Conservation (phyloP, 2,797 vertebrate genomes). For the Mycteria americana region DNA sequence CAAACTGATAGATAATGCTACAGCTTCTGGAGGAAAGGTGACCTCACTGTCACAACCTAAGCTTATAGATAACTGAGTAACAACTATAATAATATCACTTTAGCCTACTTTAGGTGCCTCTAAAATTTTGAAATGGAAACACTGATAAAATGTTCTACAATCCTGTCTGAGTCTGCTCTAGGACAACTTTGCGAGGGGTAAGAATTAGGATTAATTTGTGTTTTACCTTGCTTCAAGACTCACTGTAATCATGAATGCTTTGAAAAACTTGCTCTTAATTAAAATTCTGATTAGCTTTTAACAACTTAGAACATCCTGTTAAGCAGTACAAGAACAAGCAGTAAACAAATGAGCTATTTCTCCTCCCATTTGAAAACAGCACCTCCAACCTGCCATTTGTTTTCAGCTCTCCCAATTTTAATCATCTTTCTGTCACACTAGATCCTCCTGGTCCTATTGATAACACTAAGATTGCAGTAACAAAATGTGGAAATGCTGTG, state of each 20-base stretch:
- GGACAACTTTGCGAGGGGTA: background rate
- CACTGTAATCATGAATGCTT: background rate
- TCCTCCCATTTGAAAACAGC: background rate
- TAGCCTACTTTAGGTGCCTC: background rate
- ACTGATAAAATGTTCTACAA: background rate
- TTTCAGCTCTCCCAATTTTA: background rate
- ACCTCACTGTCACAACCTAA: background rate
- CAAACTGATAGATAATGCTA: background rate
- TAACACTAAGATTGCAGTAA: constrained; percentile 92
- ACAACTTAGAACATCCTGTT: background rate
- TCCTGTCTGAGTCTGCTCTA: background rate
- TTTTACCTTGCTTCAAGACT: background rate
- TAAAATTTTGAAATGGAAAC: background rate
- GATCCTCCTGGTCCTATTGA: constrained; percentile 95
- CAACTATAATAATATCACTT: background rate
- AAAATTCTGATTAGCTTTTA: background rate
- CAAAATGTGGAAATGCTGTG: constrained; percentile 88
- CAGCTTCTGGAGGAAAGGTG: background rate
- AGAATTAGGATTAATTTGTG: background rate
- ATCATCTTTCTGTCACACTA: constrained; percentile 66
- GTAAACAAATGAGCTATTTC: background rate
- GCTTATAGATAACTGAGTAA: background rate
- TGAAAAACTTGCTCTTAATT: background rate
- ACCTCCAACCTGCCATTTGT: background rate
- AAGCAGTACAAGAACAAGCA: background rate